Base-by-base conservation (phyloP, 2,113 vertebrate genomes). In the Pardalotus punctatus region DNA sequence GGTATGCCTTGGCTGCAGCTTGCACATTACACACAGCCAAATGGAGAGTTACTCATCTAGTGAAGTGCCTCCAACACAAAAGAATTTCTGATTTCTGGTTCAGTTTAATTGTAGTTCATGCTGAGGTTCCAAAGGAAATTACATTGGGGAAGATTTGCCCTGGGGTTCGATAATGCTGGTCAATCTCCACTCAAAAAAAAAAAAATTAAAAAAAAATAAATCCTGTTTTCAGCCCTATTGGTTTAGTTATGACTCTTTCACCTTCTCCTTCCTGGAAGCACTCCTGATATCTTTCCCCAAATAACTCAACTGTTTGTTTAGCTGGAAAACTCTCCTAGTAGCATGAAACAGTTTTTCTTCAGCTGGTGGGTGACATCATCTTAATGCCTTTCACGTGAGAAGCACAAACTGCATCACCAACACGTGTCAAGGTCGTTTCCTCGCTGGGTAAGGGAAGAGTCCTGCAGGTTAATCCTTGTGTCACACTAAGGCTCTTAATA, bases 231-330 rank as follows among this genome's bases (percentile, higher is more conserved):
- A 81, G 57, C 23, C 45, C n/a, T 90, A 35, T 54, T 87, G 85
- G 72, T 90, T 90, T 47, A 94, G 43, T 81, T 86, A 51, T 0
- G 1, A 78, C 64, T 87, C 62, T 72, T 91, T 64, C 0, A 1
- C 62, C 38, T 77, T 88, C 92, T 78, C 60, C 69, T 90, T 93
- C 76, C 88, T 96, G 94, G 93, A 96, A 95, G 77, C 72, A 67
- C 78, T 95, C 83, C 86, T 81, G 50, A 81, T 71, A 22, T 84
- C 80, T 83, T 90, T 90, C 95, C 67, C 69, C 86, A 88, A 90
- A 94, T 94, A 94, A 94, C 88, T 89, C 86, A 82, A 81, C 40
- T 86, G 81, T 92, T 91, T 92, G 47, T 92, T 95, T 92, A 94
- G 86, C 78, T 89, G 91, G 96, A 81, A 96, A 93, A 82, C 80